Evolutionary conservation across 2,797 vertebrate species (phyloP).

Genomic region (Novumbra hubbsi): DNA sequence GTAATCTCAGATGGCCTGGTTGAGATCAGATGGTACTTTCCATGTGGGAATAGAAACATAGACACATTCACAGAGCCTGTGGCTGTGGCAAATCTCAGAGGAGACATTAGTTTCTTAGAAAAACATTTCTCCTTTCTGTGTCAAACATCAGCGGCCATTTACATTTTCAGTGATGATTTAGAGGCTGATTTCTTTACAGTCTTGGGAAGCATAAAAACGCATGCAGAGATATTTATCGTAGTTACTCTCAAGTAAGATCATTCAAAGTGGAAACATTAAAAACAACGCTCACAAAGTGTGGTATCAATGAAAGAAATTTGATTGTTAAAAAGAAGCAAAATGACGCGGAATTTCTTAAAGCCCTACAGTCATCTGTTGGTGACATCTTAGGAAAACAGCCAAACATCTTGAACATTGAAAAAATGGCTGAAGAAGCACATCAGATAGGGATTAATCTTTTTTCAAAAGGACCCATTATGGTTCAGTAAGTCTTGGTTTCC

Average conservation of each 20-base stretch:
- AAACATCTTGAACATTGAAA: conserved; percentile 42
- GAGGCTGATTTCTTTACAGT: conserved; percentile 40
- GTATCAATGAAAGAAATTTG: conserved; percentile 26
- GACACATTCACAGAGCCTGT: too few relatives aligned
- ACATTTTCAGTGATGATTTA: conserved; percentile 63
- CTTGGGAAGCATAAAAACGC: conserved; percentile 15
- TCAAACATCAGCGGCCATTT: conserved; percentile 61
- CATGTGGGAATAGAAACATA: too few relatives aligned
- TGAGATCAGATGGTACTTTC: conserved; percentile 45
- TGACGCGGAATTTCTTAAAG: conserved; percentile 24
- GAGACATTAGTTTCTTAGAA: conserved; percentile 18
- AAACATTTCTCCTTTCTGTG: conserved; percentile 70
- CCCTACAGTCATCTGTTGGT: conserved; percentile 26
- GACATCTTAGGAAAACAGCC: conserved; percentile 9
- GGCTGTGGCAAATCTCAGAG: too few relatives aligned
- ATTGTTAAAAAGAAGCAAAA: conserved; percentile 31
- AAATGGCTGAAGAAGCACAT: conserved; percentile 48
- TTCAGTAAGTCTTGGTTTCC: too few relatives aligned
- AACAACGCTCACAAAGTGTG: conserved; percentile 1
- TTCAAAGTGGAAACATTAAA: conserved; percentile 5
- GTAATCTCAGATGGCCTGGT: conserved; percentile 47
- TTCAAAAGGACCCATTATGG: too few relatives aligned
- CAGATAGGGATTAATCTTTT: conserved; percentile 52
- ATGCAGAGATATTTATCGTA: conserved; percentile 33
- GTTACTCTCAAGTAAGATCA: conserved; percentile 9